Conservation (phyloP, 2,113 vertebrate species). For the Euleptes europaea region DNA sequence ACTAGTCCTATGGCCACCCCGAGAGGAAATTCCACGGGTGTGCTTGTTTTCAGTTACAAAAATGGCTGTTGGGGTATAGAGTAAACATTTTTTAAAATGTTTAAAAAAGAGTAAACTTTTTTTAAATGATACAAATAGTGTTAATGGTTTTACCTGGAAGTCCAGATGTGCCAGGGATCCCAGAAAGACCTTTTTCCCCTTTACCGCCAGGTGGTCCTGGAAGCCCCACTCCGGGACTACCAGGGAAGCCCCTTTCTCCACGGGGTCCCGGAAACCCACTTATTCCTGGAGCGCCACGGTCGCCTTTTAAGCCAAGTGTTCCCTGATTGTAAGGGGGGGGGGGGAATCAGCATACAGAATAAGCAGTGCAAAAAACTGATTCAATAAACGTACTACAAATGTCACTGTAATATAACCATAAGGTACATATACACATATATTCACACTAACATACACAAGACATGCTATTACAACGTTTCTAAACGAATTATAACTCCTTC, state of each 20-base stretch:
- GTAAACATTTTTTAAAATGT: not conserved
- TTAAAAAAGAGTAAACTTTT: not conserved
- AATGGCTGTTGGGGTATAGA: not conserved
- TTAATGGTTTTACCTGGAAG: conserved; percentile 75
- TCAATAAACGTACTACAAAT: no score
- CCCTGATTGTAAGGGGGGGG: conserved; percentile 74
- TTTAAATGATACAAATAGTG: not conserved
- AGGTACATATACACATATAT: no score
- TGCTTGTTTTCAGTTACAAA: not conserved
- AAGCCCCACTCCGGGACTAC: conserved; percentile 79
- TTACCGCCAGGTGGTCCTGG: conserved; percentile 87
- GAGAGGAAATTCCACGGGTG: not conserved
- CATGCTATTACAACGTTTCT: no score
- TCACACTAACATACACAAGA: no score
- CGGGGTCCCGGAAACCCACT: conserved; percentile 78
- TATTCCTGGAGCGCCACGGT: conserved; percentile 85
- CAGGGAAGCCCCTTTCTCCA: conserved; percentile 90
- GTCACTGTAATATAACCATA: no score
- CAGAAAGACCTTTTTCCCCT: conserved; percentile 84
- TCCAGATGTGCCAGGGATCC: conserved; percentile 83
- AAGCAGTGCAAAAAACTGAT: no score
- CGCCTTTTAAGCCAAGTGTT: conserved; percentile 88
- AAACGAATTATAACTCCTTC: no score
- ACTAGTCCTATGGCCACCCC: not conserved
- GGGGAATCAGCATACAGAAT: no score